Base-by-base conservation (phyloP, 2,797 vertebrate species). In the Catharus ustulatus region DNA sequence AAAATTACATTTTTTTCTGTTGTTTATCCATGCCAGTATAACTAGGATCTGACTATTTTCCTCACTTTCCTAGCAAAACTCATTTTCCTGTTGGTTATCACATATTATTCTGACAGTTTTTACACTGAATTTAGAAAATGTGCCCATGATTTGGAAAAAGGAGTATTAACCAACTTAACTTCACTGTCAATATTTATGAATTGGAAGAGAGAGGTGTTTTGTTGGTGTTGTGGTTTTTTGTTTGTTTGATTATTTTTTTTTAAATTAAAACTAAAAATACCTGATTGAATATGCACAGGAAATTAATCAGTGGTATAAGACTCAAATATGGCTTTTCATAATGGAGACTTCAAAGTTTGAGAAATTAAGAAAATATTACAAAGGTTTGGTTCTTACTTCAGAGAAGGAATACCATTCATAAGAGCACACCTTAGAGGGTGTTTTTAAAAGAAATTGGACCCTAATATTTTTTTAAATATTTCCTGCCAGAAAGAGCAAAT, bases 1-100 rank as follows among this genome's bases (percentile, higher is more conserved):
- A 36, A 19, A 6, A n/a, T 2, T 43, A 22, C 17, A 4, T 86
- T 91, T 55, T 74, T 15, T 75, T 16, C 23, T 57, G 24, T 58
- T 14, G 36, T 74, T 80, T 8, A 26, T 83, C 16, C 18, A 62
- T 79, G 23, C 10, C 9, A 40, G 2, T 32, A 13, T 57, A 46
- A 52, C 20, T 72, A 34, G 16, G 15, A 48, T 46, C 10, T 58
- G 34, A 51, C 29, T 45, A 18, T 2, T 69, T 89, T 81, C 24
- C 19, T 68, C 12, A 32, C 5, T 46, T 89, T 72, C 22, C 34
- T 34, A 36, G 11, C 13, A 23, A 68, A 73, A 86, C 13, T 48
- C 3, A 45, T 74, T 69, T 40, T 21, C 4, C 11, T 5, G 0
- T n/a, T 71, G 13, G 4, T 23, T 8, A 1, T 43, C 34, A 36